These are phyloP conservation scores for Reinhardtius hippoglossoides DNA, from an alignment of 2,113 vertebrate species.

Conservation along the genomic window DNA sequence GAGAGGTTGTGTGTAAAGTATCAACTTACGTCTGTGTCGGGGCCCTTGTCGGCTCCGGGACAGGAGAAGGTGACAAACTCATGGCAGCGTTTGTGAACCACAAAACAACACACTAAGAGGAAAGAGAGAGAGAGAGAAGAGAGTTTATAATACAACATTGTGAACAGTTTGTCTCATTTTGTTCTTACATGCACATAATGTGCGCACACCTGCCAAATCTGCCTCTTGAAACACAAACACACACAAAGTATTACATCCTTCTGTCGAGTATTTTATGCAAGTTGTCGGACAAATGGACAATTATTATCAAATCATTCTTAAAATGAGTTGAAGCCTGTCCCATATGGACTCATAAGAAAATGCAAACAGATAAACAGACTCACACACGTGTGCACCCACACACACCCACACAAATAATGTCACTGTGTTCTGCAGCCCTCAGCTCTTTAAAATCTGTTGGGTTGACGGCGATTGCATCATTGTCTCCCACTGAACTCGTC, in stretches of 20 bases:
- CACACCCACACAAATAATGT: slow-evolving; percentile 50
- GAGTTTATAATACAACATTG: slow-evolving; percentile 6
- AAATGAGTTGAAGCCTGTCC: slow-evolving; percentile 35
- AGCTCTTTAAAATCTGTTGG: slow-evolving; percentile 32
- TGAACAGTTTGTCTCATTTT: slow-evolving; percentile 11
- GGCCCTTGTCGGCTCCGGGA: slow-evolving; percentile 92
- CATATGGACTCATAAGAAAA: slow-evolving; percentile 25
- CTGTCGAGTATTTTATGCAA: neutral
- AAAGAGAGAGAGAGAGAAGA: slow-evolving; percentile 47
- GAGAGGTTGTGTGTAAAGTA: neutral
- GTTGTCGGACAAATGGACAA: slow-evolving; percentile 22
- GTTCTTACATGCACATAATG: slow-evolving; percentile 5
- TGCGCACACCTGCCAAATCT: neutral
- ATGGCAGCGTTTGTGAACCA: slow-evolving; percentile 96
- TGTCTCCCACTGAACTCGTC: slow-evolving; percentile 30
- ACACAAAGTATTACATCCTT: neutral
- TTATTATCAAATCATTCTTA: slow-evolving; percentile 30
- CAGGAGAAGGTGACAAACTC: slow-evolving; percentile 96
- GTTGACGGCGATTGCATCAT: slow-evolving; percentile 19
- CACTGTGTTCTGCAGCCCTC: slow-evolving; percentile 38
- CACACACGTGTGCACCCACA: slow-evolving; percentile 38
- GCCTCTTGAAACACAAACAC: neutral
- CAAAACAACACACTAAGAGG: slow-evolving; percentile 93
- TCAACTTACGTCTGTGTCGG: slow-evolving; percentile 90
- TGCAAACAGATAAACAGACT: slow-evolving; percentile 43